Percentiles rank a stretch among this genome's conserved stretches.
Conservation (phyloP, 1,140 invertebrate species). For the Tetramorium alpestre region DNA sequence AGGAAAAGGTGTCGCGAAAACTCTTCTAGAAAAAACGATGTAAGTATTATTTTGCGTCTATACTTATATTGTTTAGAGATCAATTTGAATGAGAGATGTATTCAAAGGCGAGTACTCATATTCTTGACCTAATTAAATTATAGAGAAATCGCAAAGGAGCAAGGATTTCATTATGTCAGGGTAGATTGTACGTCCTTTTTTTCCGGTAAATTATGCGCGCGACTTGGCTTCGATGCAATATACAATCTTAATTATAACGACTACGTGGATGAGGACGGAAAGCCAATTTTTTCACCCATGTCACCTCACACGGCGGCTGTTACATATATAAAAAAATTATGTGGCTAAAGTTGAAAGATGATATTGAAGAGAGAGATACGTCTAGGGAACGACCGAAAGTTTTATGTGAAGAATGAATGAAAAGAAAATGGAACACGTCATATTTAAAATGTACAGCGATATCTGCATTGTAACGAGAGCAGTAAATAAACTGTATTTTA, state of each 20-base stretch:
- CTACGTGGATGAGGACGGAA: slow-evolving; percentile 87
- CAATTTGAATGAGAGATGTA: background rate
- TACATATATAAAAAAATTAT: slow-evolving; percentile 85
- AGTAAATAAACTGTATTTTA: slow-evolving; percentile 9
- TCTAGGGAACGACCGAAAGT: background rate
- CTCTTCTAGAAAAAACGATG: slow-evolving; percentile 88
- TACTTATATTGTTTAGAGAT: background rate
- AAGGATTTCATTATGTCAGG: slow-evolving; percentile 85
- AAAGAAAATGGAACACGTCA: background rate
- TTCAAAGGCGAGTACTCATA: background rate
- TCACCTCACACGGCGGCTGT: slow-evolving; percentile 86
- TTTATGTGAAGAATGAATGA: background rate
- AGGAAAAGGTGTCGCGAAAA: slow-evolving; percentile 89
- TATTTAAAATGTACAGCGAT: background rate
- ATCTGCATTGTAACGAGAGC: background rate
- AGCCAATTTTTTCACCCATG: slow-evolving; percentile 87
- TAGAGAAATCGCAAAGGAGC: slow-evolving; percentile 87
- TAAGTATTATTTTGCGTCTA: slow-evolving; percentile 78
- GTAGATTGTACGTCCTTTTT: slow-evolving; percentile 90
- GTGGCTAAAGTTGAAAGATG: background rate
- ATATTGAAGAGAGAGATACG: background rate
- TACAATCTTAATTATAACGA: slow-evolving; percentile 89
- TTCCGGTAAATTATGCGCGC: slow-evolving; percentile 89
- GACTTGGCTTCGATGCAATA: slow-evolving; percentile 88
- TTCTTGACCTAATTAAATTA: slow-evolving; percentile 75